phyloP scores from a whole-genome alignment of 2,888 invertebrate genomes.

The Marronus borbonicus region DNA sequence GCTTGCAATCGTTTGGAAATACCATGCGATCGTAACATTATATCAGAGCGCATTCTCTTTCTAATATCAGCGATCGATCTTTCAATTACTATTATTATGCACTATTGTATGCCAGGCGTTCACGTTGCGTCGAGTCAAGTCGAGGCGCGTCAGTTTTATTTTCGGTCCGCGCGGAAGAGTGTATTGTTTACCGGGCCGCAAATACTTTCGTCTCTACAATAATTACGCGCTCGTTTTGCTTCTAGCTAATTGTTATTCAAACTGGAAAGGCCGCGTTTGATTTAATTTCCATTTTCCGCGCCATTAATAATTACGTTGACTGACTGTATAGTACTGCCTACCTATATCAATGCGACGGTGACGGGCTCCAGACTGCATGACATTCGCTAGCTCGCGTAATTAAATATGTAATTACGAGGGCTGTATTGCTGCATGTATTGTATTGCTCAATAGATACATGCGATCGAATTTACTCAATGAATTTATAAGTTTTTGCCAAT shows the following conservation, averaged over 20 bases:
- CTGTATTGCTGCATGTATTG: no score
- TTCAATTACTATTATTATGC: slow-evolving; percentile 21
- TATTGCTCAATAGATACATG: no score
- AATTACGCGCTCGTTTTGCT: slow-evolving; percentile 2
- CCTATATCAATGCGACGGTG: no score
- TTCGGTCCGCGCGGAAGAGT: slow-evolving; percentile 15
- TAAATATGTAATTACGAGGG: no score
- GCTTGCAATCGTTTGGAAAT: no score
- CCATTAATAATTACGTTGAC: slow-evolving; percentile 26
- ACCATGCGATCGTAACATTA: no score
- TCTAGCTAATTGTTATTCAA: slow-evolving; percentile 26
- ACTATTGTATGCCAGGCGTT: background rate
- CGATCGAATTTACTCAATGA: no score
- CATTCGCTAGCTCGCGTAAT: no score
- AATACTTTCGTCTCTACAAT: no score
- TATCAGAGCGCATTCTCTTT: background rate
- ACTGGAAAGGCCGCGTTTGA: slow-evolving; percentile 10
- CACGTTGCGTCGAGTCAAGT: background rate
- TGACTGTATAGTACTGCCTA: background rate
- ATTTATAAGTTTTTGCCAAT: no score
- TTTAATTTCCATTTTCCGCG: slow-evolving; percentile 37
- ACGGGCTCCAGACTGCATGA: no score
- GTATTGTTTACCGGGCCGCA: slow-evolving; percentile 6
- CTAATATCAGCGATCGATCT: background rate
- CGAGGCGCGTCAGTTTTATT: slow-evolving; percentile 12